Evolutionary conservation across 2,797 vertebrate species (phyloP), one percentile per base, ranked within the genome.

Genomic region (Sebastes dallii): DNA sequence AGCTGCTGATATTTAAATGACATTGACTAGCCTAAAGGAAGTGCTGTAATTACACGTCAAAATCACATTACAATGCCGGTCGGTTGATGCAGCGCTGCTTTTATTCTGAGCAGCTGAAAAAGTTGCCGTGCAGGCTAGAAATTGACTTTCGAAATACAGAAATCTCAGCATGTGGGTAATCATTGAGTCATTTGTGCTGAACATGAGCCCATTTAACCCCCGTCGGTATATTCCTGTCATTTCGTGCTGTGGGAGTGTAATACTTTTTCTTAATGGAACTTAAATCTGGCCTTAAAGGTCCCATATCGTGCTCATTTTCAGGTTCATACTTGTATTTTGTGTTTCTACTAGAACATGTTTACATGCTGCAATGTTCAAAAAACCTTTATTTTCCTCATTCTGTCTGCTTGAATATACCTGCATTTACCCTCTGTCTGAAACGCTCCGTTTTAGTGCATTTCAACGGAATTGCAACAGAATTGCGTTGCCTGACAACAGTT

Each of bases 151-250:
- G 5, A 71, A 84, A 81, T 25, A 56, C 24, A 79, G 66, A 83
- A 83, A 72, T 82, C 71, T 83, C 81, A 86, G 83, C 73, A 88
- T 83, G 78, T 42, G 72, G 75, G 60, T 75, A 86, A 90, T 86
- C 66, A 84, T 24, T 6, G n/a, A 84, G 71, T 84, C 66, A 87
- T 84, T 85, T 67, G 60, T 72, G 67, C 76, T 81, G 69, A 89
- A 83, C 75, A 78, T 54, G 50, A 82, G 83, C 50, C 27, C 78
- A 76, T 89, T 86, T 75, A 82, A 77, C 73, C 69, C 75, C 78
- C 2, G 52, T 68, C 52, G 77, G 83, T 81, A 80, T 30, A 71
- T 29, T 77, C 13, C 66, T 81, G 72, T 81, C 66, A 84, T 76
- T 79, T 52, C 80, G 59, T 66, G 24, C 46, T 64, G 71, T 42